A percentile compares a stretch with the other conserved stretches of the same genome.
phyloP scores from a whole-genome alignment of 2,888 invertebrate species.

The Uloborus plumipes region DNA sequence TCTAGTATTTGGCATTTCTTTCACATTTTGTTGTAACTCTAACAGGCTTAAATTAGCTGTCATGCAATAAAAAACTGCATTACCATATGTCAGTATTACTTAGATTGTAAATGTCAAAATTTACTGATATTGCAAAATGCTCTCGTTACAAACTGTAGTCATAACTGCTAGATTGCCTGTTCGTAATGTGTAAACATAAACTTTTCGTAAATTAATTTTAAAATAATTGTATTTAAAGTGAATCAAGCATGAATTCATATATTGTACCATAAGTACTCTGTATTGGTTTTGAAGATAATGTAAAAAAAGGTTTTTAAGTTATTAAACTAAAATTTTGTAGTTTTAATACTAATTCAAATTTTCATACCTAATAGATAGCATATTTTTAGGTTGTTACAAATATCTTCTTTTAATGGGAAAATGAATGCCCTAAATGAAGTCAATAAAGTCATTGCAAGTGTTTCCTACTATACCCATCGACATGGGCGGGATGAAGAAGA shows the following conservation, averaged over 20 bases:
- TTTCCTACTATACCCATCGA: constrained; percentile 88
- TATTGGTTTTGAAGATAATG: not conserved
- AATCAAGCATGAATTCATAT: not conserved
- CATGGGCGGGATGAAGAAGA: constrained; percentile 82
- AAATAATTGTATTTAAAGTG: too few relatives aligned
- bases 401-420: constrained; percentile 98
- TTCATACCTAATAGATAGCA: not conserved
- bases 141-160: too few relatives aligned
- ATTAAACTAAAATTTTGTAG: not conserved
- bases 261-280: not conserved
- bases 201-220: too few relatives aligned
- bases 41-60: too few relatives aligned
- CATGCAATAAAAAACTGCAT: too few relatives aligned
- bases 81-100: too few relatives aligned
- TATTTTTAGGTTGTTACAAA: constrained; percentile 82
- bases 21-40: too few relatives aligned
- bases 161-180: too few relatives aligned
- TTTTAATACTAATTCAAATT: not conserved
- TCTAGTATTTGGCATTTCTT: too few relatives aligned
- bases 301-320: not conserved
- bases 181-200: too few relatives aligned
- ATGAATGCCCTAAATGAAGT: constrained; percentile 99
- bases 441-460: constrained; percentile 93
- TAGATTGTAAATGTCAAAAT: too few relatives aligned
- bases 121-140: too few relatives aligned